Conservation (phyloP, 2,797 vertebrate species). For the Hylomyscus alleni region DNA sequence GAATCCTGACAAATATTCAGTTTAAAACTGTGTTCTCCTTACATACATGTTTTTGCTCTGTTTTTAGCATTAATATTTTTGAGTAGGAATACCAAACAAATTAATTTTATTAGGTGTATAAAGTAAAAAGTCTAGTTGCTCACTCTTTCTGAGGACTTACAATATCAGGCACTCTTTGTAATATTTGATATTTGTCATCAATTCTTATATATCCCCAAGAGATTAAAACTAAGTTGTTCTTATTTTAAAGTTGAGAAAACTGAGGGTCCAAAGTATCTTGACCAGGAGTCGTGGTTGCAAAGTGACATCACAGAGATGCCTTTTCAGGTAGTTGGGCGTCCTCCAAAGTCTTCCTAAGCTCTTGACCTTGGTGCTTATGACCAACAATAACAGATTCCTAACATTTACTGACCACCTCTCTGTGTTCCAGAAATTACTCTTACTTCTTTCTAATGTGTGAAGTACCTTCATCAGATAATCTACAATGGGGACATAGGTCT, state of each 20-base stretch:
- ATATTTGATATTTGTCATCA: not conserved
- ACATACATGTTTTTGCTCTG: not conserved
- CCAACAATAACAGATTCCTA: not conserved
- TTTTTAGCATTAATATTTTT: not conserved
- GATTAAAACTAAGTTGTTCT: conserved; percentile 2
- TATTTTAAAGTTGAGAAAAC: conserved; percentile 54
- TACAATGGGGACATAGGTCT: not conserved
- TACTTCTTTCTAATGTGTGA: conserved; percentile 11
- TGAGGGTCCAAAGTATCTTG: not conserved
- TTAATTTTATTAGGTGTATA: not conserved
- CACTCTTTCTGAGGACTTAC: not conserved
- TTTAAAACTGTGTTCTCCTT: not conserved
- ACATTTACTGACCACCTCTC: conserved; percentile 2
- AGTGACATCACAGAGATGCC: not conserved
- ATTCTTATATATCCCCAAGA: not conserved
- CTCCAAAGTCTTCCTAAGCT: not conserved
- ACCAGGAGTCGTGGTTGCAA: not conserved
- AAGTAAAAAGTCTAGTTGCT: not conserved
- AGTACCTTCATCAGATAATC: not conserved
- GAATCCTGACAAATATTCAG: not conserved
- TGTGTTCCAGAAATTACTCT: conserved; percentile 37
- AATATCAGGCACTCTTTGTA: not conserved
- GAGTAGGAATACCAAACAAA: not conserved
- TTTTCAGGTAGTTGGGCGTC: not conserved
- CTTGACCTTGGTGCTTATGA: not conserved